Evolutionary conservation across 2,113 vertebrate species (phyloP).

Genomic region (Vanacampus margaritifer): DNA sequence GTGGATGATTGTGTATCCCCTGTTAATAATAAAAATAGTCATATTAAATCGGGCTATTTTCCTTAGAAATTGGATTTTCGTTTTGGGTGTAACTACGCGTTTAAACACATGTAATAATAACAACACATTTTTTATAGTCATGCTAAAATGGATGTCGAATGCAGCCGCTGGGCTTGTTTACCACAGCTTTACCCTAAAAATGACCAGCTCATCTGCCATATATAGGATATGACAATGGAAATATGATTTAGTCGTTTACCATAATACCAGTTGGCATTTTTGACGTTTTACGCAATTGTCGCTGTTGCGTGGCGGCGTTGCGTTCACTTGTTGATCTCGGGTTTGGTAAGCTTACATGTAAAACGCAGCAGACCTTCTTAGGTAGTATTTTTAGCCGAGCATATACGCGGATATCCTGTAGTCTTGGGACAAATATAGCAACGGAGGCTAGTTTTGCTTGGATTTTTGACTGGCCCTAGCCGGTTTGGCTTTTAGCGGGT

Average conservation of each 20-base stretch:
- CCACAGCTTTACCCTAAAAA: conserved; percentile 40
- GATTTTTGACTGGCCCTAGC: conserved; percentile 9
- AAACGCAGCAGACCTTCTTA: conserved; percentile 3
- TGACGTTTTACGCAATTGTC: background rate
- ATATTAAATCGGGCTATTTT: background rate
- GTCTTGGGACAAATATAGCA: conserved; percentile 2
- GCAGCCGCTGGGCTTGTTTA: conserved; percentile 66
- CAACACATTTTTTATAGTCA: conserved; percentile 29
- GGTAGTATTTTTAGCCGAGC: conserved; percentile 22
- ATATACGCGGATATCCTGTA: conserved; percentile 9
- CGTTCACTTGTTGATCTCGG: conserved; percentile 58
- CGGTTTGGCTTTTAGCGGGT: conserved; percentile 30
- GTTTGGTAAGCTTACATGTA: background rate
- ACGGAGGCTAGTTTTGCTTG: conserved; percentile 8
- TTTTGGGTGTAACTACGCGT: background rate
- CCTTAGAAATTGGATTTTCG: background rate
- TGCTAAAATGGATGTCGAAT: conserved; percentile 48
- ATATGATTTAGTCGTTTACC: background rate
- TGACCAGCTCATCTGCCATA: conserved; percentile 29
- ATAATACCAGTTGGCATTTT: background rate
- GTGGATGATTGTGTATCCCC: conserved; percentile 7
- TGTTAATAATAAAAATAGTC: background rate
- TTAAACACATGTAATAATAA: conserved; percentile 10
- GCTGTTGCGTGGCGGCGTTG: conserved; percentile 19
- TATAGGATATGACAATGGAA: background rate